Percentiles rank a stretch among this genome's conserved stretches.
Conservation (phyloP, 2,888 invertebrate species). For the Rotaria socialis region DNA sequence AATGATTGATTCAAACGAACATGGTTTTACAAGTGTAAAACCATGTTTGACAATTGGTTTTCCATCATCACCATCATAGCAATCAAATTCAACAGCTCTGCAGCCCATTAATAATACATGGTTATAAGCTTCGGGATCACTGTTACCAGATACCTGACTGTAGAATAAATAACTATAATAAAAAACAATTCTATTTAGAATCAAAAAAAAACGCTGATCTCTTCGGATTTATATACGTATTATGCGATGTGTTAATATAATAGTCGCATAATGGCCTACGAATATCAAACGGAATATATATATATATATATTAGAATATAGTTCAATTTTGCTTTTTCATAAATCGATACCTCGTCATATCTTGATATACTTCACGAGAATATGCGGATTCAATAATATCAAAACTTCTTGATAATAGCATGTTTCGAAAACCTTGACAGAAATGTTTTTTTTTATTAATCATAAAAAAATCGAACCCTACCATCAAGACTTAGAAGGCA, state of each 20-base stretch:
- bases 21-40: neutral
- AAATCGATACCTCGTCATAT: slow-evolving; percentile 4
- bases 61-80: neutral
- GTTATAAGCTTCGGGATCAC: slow-evolving; percentile 7
- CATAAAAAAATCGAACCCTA: neutral
- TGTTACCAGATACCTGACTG: neutral
- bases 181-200: too few relatives aligned
- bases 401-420: neutral
- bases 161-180: neutral
- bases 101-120: neutral
- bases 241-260: slow-evolving; percentile 1
- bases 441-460: too few relatives aligned
- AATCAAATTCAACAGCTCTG: slow-evolving; percentile 21
- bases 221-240: neutral
- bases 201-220: too few relatives aligned
- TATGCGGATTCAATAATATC: neutral
- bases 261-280: neutral
- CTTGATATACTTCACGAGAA: neutral
- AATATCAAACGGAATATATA: neutral
- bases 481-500: neutral
- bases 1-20: slow-evolving; percentile 6
- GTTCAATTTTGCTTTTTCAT: neutral
- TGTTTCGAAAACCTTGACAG: neutral
- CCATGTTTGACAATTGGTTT: neutral
- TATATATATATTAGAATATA: neutral